Percentiles rank a stretch among this genome's conserved stretches.
Evolutionary conservation across 2,888 invertebrate genomes (phyloP).

Genomic region (Campoletis raptor): DNA sequence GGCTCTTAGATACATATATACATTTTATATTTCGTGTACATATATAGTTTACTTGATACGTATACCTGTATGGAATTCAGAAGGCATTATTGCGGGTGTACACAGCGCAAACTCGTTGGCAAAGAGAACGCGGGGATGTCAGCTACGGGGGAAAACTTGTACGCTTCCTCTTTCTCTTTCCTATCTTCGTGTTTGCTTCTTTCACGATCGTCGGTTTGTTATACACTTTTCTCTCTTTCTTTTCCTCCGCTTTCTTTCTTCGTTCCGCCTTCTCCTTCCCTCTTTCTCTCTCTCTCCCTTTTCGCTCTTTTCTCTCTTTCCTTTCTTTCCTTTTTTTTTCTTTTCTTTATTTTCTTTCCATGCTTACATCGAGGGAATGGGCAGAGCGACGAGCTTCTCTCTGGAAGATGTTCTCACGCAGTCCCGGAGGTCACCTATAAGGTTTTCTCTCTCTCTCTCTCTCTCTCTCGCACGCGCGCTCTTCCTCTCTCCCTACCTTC

Average conservation of each 20-base stretch:
- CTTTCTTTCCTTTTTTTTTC: slow-evolving; percentile 16
- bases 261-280: slow-evolving; percentile 9
- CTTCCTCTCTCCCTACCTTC: slow-evolving; percentile 8
- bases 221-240: slow-evolving; percentile 37
- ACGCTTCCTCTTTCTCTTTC: slow-evolving; percentile 59
- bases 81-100: slow-evolving; percentile 63
- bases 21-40: not conserved
- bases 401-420: slow-evolving; percentile 62
- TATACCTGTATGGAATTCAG: slow-evolving; percentile 61
- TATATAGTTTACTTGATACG: slow-evolving; percentile 29
- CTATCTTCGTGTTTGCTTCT: slow-evolving; percentile 59
- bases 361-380: slow-evolving; percentile 56
- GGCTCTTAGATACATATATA: slow-evolving; percentile 28
- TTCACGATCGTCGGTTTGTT: slow-evolving; percentile 57
- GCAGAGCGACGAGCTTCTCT: slow-evolving; percentile 56
- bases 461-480: slow-evolving; percentile 37
- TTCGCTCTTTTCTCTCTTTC: slow-evolving; percentile 21
- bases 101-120: slow-evolving; percentile 48
- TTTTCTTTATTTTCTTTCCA: slow-evolving; percentile 32
- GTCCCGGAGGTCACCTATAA: slow-evolving; percentile 63
- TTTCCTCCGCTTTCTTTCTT: slow-evolving; percentile 2
- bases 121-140: slow-evolving; percentile 46
- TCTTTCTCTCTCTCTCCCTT: slow-evolving; percentile 24
- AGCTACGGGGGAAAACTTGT: slow-evolving; percentile 53
- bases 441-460: slow-evolving; percentile 36